These are phyloP conservation scores for Hiodon tergisus DNA, from an alignment of 2,113 vertebrate species.

Conservation along the genomic window DNA sequence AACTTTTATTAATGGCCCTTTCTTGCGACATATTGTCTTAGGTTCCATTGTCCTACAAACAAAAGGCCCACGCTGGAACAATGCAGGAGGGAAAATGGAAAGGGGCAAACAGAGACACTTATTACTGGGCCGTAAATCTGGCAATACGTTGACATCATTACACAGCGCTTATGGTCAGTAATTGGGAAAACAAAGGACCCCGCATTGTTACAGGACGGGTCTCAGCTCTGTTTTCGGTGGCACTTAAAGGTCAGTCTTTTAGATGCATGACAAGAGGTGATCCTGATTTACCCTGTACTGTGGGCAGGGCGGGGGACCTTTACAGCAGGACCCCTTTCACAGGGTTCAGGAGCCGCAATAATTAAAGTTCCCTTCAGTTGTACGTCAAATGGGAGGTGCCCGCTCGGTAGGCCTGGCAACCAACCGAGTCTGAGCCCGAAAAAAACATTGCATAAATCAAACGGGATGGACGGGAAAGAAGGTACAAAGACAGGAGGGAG, in stretches of 20 bases:
- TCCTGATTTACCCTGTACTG: slow-evolving; percentile 55
- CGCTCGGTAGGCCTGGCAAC: neutral
- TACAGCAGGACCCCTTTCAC: neutral
- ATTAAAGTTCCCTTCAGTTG: neutral
- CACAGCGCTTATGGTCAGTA: slow-evolving; percentile 76
- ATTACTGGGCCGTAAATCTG: slow-evolving; percentile 79
- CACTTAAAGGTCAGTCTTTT: slow-evolving; percentile 73
- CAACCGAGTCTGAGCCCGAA: neutral
- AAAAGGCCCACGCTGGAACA: slow-evolving; percentile 53
- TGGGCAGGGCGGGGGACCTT: slow-evolving; percentile 16
- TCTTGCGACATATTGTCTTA: slow-evolving; percentile 58
- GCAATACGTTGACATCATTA: slow-evolving; percentile 89
- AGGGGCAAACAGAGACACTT: slow-evolving; percentile 50
- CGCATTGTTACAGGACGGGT: slow-evolving; percentile 57
- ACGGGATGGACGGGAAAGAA: neutral
- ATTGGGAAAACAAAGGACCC: slow-evolving; percentile 71
- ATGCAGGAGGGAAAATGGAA: slow-evolving; percentile 56
- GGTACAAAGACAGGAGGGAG: neutral
- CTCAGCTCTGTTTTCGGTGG: slow-evolving; percentile 65
- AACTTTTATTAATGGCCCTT: slow-evolving; percentile 64
- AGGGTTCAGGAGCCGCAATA: neutral
- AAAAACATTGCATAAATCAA: slow-evolving; percentile 6
- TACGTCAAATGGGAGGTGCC: neutral
- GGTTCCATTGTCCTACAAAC: slow-evolving; percentile 61
- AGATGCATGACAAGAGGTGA: slow-evolving; percentile 55